Evolutionary conservation across 2,888 invertebrate genomes (phyloP).

Genomic region (Macrosiphum euphorbiae): DNA sequence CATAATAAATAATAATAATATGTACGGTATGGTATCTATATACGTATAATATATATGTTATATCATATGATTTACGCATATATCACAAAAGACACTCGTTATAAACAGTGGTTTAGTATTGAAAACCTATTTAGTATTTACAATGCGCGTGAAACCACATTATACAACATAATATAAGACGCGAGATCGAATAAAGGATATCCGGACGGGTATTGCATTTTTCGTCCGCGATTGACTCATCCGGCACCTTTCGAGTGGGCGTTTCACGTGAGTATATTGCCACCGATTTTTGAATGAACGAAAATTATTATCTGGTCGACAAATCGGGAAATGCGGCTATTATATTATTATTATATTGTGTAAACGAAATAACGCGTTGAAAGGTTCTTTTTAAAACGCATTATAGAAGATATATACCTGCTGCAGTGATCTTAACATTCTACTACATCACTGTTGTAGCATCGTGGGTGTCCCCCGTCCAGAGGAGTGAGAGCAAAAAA

Average conservation of each 20-base stretch:
- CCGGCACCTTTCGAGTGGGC: constrained; percentile 57
- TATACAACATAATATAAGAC: constrained; percentile 1
- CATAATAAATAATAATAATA: constrained; percentile 6
- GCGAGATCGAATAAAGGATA: constrained; percentile 34
- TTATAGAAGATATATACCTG: constrained; percentile 47
- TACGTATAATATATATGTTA: background rate
- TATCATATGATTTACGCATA: background rate
- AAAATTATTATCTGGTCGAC: constrained; percentile 50
- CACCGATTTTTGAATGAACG: constrained; percentile 56
- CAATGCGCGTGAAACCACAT: background rate
- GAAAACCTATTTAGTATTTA: constrained; percentile 33
- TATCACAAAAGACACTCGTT: constrained; percentile 36
- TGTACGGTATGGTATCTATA: background rate
- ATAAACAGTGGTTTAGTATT: constrained; percentile 25
- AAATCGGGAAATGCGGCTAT: constrained; percentile 37
- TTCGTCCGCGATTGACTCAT: constrained; percentile 55
- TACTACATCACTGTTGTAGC: constrained; percentile 51
- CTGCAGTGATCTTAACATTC: constrained; percentile 45
- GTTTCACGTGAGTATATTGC: constrained; percentile 47
- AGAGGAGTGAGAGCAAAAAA: constrained; percentile 19
- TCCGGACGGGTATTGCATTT: constrained; percentile 61
- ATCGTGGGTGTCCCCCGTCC: constrained; percentile 54
- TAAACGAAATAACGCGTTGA: constrained; percentile 43
- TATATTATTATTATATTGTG: constrained; percentile 35
- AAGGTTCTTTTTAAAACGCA: constrained; percentile 57